Conservation (phyloP, 1,140 invertebrate genomes). For the Stegodyphus dumicola region DNA sequence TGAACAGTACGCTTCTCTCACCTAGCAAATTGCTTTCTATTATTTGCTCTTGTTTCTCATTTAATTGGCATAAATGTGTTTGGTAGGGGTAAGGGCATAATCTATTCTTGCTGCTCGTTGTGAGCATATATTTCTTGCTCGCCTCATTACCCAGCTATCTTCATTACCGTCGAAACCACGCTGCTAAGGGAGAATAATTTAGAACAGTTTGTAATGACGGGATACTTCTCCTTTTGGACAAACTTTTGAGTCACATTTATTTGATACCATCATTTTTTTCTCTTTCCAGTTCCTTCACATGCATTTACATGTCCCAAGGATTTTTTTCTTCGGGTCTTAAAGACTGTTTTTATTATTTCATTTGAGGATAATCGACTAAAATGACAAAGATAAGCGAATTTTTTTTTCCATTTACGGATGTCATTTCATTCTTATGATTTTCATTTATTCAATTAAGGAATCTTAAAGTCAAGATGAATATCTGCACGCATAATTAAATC, state of each 20-base stretch:
- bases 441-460: too few relatives aligned
- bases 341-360: constrained; percentile 43
- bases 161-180: constrained; percentile 55
- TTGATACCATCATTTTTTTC: constrained; percentile 42
- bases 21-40: constrained; percentile 47
- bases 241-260: constrained; percentile 47
- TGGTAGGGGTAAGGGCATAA: constrained; percentile 44
- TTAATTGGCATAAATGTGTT: constrained; percentile 60
- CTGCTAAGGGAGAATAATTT: constrained; percentile 51
- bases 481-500: too few relatives aligned
- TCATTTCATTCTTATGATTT: too few relatives aligned
- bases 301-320: neutral
- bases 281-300: constrained; percentile 13
- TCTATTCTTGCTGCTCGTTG: constrained; percentile 48
- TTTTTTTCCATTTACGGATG: neutral
- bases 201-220: constrained; percentile 54
- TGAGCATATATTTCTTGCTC: constrained; percentile 49
- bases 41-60: constrained; percentile 56
- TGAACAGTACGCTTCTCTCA: constrained; percentile 50
- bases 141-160: constrained; percentile 56
- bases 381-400: constrained; percentile 18
- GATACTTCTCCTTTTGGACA: constrained; percentile 40
- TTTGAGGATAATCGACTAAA: constrained; percentile 40
- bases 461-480: too few relatives aligned
- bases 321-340: constrained; percentile 28